phyloP scores from a whole-genome alignment of 2,797 vertebrate species.

The Typhlichthys eigenmanni region DNA sequence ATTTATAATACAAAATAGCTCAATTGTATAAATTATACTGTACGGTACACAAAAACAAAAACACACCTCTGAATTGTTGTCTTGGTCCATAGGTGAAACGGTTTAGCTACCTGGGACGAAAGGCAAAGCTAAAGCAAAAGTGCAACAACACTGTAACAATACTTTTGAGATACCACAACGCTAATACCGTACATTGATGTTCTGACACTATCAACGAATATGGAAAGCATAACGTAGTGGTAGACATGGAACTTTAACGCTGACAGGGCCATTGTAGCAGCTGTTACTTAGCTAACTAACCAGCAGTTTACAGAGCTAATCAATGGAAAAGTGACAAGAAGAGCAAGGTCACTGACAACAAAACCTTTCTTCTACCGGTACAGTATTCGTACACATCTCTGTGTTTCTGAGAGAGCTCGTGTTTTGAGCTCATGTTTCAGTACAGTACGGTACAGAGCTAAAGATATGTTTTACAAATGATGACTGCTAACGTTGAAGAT shows the following conservation, averaged over 20 bases:
- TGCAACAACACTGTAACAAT: not conserved
- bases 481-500: constrained; percentile 44
- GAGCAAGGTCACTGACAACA: not conserved
- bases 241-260: not conserved
- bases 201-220: not conserved
- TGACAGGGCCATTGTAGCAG: not conserved
- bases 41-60: not conserved
- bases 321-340: not conserved
- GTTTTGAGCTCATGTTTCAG: too few species aligned
- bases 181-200: not conserved
- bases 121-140: constrained; percentile 13
- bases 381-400: too few species aligned
- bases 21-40: not conserved
- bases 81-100: constrained; percentile 73
- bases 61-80: constrained; percentile 77
- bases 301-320: not conserved
- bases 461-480: not conserved
- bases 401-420: too few species aligned
- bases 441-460: too few species aligned
- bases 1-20: not conserved
- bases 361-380: not conserved
- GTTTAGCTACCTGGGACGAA: constrained; percentile 40
- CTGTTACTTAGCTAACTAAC: not conserved
- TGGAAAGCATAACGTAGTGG: not conserved
- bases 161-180: too few species aligned